Evolutionary conservation across 2,888 invertebrate species (phyloP).

Genomic region (Cyaniris semiargus): DNA sequence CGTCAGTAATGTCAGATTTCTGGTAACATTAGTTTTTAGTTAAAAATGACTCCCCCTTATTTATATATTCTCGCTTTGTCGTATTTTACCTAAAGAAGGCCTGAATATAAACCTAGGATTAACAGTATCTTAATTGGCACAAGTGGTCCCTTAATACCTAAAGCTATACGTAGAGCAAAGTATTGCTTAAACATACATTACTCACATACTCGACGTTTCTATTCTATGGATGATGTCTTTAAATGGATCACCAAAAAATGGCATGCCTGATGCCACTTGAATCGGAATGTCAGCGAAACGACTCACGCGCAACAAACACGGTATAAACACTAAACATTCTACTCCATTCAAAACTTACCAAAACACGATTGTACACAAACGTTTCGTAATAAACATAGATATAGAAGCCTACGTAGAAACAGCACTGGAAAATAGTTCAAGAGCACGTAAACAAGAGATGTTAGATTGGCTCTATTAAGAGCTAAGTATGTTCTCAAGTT

Average conservation of each 20-base stretch:
- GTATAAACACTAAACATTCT: not conserved
- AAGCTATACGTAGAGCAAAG: not conserved
- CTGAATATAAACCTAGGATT: too few relatives aligned
- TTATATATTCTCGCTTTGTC: too few relatives aligned
- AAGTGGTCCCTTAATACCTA: not conserved
- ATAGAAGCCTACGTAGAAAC: not conserved
- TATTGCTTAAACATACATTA: not conserved
- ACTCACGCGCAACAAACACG: not conserved
- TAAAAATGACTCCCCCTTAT: too few relatives aligned
- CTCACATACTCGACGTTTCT: not conserved
- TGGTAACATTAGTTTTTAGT: too few relatives aligned
- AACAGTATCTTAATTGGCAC: not conserved
- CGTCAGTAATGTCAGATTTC: too few relatives aligned
- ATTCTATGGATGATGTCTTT: not conserved
- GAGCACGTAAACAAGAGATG: not conserved
- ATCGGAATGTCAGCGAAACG: not conserved
- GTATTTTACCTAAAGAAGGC: too few relatives aligned
- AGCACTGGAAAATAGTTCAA: not conserved
- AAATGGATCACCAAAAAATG: not conserved
- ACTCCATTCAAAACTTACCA: not conserved
- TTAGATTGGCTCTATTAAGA: not conserved
- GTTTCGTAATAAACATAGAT: not conserved
- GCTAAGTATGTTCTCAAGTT: too few relatives aligned
- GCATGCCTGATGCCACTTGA: not conserved
- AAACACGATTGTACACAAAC: slow-evolving; percentile 6